phyloP scores from a whole-genome alignment of 1,140 invertebrate genomes.

The Drosophila murphyi region DNA sequence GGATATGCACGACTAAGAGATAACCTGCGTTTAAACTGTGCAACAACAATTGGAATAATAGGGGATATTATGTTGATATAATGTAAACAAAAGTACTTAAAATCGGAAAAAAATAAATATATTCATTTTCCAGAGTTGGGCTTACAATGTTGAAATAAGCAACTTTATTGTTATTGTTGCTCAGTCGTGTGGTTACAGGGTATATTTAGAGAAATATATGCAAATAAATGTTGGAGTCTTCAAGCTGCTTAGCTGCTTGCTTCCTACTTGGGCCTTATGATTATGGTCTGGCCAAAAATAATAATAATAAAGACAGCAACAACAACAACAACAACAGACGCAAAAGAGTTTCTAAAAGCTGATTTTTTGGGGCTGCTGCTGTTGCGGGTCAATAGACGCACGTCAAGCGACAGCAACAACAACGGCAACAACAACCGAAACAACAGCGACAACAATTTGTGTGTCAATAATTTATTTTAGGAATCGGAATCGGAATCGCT shows the following conservation, averaged over 20 bases:
- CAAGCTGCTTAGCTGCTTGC: slow-evolving; percentile 15
- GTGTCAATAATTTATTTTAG: slow-evolving; percentile 77
- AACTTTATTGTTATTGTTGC: too few species aligned
- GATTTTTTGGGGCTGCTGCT: slow-evolving; percentile 27
- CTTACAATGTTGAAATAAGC: too few species aligned
- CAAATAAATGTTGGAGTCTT: slow-evolving; percentile 57
- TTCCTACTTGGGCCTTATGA: slow-evolving; percentile 57
- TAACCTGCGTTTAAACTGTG: not conserved
- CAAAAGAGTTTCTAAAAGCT: slow-evolving; percentile 47
- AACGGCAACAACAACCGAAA: slow-evolving; percentile 6
- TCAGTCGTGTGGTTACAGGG: not conserved
- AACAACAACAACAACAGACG: slow-evolving; percentile 25
- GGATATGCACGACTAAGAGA: slow-evolving; percentile 1
- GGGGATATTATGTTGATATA: too few species aligned
- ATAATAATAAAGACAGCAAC: slow-evolving; percentile 7
- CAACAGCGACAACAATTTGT: slow-evolving; percentile 49
- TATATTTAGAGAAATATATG: slow-evolving; percentile 45
- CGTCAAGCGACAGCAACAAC: slow-evolving; percentile 19
- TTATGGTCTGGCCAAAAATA: slow-evolving; percentile 60
- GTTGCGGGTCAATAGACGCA: slow-evolving; percentile 68
- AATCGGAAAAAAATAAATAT: too few species aligned
- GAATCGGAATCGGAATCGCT: slow-evolving; percentile 63
- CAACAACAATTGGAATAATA: not conserved
- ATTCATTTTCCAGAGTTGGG: too few species aligned
- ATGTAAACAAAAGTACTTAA: too few species aligned